These are phyloP conservation scores for Triops longicaudatus DNA, from an alignment of 1,140 invertebrate species.

Conservation along the genomic window DNA sequence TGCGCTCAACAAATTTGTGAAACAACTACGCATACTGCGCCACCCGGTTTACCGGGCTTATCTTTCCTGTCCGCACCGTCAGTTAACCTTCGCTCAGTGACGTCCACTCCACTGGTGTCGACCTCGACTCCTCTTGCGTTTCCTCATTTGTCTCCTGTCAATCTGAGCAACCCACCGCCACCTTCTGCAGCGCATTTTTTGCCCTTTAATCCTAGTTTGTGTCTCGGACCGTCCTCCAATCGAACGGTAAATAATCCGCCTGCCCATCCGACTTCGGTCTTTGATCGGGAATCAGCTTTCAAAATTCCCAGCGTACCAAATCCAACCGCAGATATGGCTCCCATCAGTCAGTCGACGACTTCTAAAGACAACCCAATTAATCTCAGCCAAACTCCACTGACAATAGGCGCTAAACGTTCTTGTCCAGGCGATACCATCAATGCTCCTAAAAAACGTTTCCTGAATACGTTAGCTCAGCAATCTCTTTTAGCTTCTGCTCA, in stretches of 20 bases:
- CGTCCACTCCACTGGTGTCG: constrained; percentile 20
- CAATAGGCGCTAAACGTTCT: neutral
- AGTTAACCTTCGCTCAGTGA: constrained; percentile 31
- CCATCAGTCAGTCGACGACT: neutral
- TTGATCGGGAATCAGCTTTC: neutral
- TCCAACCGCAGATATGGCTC: neutral
- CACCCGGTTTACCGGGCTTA: constrained; percentile 15
- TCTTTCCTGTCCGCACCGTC: neutral
- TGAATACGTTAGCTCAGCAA: neutral
- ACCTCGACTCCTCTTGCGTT: neutral
- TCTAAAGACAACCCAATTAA: neutral
- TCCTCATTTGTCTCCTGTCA: constrained; percentile 17
- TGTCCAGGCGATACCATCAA: neutral
- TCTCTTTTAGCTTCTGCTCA: neutral
- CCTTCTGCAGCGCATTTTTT: neutral
- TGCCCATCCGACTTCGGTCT: neutral
- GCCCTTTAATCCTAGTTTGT: neutral
- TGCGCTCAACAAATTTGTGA: constrained; percentile 33
- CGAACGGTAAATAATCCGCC: neutral
- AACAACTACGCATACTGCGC: neutral
- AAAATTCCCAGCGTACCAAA: neutral
- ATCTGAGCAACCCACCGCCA: neutral
- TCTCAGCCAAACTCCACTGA: neutral
- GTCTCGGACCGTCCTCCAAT: neutral
- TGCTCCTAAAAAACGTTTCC: neutral